These are phyloP conservation scores for Synanthedon myopaeformis DNA, from an alignment of 2,888 invertebrate species.

Conservation along the genomic window DNA sequence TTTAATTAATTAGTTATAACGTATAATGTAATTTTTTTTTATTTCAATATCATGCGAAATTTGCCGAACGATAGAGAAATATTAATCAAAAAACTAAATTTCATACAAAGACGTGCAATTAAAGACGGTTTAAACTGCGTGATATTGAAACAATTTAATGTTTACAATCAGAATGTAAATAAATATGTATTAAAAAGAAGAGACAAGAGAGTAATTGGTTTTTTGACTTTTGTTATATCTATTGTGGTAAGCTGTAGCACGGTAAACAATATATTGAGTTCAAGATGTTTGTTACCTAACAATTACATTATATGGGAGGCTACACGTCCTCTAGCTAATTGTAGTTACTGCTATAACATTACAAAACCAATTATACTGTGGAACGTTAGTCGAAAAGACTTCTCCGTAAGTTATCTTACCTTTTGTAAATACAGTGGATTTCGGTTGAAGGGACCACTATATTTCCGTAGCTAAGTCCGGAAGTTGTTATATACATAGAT, in stretches of 20 bases:
- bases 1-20: too few species aligned
- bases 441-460: too few species aligned
- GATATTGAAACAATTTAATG: constrained; percentile 30
- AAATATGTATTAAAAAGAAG: constrained; percentile 18
- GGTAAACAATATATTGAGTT: constrained; percentile 55
- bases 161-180: constrained; percentile 27
- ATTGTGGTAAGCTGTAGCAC: constrained; percentile 27
- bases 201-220: constrained; percentile 25
- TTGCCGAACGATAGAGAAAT: constrained; percentile 8
- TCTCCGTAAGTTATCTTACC: constrained; percentile 51
- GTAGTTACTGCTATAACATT: constrained; percentile 80
- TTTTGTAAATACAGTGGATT: too few species aligned
- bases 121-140: constrained; percentile 28
- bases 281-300: constrained; percentile 83
- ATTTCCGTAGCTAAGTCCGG: too few species aligned
- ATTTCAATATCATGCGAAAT: constrained; percentile 5
- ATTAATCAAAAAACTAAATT: constrained; percentile 20
- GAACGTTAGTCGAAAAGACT: constrained; percentile 77
- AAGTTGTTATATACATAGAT: too few species aligned
- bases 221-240: constrained; percentile 23
- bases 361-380: constrained; percentile 75
- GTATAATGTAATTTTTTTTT: too few species aligned
- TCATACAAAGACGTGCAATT: constrained; percentile 35
- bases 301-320: constrained; percentile 91
- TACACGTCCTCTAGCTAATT: constrained; percentile 84